phyloP scores from a whole-genome alignment of 2,113 vertebrate genomes.

The Forbesichthys papilliferus region DNA sequence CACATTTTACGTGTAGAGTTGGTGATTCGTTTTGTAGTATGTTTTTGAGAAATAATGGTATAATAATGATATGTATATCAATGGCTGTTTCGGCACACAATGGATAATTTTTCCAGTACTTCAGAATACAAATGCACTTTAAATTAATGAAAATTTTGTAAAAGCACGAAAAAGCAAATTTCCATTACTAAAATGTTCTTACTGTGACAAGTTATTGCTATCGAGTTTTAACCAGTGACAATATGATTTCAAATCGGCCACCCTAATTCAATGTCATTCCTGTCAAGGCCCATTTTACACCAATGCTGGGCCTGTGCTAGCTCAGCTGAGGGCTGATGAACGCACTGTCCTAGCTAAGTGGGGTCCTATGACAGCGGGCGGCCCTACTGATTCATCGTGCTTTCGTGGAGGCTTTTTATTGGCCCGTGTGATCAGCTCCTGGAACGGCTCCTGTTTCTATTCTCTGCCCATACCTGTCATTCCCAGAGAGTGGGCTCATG shows the following conservation, averaged over 20 bases:
- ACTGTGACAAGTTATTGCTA: too few species aligned
- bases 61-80: too few species aligned
- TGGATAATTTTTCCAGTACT: too few species aligned
- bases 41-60: too few species aligned
- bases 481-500: slow-evolving; percentile 51
- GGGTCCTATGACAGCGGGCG: slow-evolving; percentile 39
- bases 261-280: neutral
- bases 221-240: neutral
- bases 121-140: too few species aligned
- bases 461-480: slow-evolving; percentile 68
- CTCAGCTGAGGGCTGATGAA: slow-evolving; percentile 30
- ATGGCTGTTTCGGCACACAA: too few species aligned
- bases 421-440: slow-evolving; percentile 32
- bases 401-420: slow-evolving; percentile 45
- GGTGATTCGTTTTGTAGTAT: too few species aligned
- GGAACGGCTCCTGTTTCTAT: slow-evolving; percentile 64
- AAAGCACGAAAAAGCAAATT: too few species aligned
- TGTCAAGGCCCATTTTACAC: neutral
- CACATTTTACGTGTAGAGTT: too few species aligned
- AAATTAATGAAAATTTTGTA: too few species aligned
- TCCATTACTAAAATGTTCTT: too few species aligned
- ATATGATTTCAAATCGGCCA: neutral
- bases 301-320: slow-evolving; percentile 8
- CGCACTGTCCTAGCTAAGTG: slow-evolving; percentile 25
- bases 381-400: slow-evolving; percentile 47